These are phyloP conservation scores for Amphimallon solstitiale DNA, from an alignment of 2,888 invertebrate species.

Conservation along the genomic window DNA sequence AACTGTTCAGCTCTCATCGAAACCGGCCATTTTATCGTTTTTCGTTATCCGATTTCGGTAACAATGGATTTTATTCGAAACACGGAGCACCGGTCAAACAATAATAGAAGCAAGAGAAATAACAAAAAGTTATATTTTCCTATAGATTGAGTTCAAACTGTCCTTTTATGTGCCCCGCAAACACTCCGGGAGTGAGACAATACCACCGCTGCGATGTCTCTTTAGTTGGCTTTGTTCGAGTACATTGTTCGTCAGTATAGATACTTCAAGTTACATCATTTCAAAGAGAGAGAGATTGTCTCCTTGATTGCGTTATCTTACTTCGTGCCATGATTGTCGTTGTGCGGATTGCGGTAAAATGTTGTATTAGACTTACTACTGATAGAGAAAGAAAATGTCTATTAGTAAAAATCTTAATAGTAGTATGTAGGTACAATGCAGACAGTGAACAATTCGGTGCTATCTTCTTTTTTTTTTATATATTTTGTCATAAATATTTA, in stretches of 20 bases:
- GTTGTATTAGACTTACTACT: not conserved
- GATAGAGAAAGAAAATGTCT: too few relatives aligned
- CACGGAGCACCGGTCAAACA: conserved; percentile 42
- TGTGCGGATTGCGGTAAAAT: conserved; percentile 38
- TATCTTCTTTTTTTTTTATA: too few relatives aligned
- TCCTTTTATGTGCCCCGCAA: conserved; percentile 60
- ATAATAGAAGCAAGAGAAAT: conserved; percentile 40
- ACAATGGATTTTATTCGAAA: conserved; percentile 41
- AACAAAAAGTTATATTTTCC: conserved; percentile 49
- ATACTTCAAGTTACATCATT: conserved; percentile 65
- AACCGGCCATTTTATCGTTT: conserved; percentile 15
- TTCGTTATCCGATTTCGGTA: conserved; percentile 27
- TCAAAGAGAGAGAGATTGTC: conserved; percentile 58
- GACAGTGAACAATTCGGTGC: too few relatives aligned
- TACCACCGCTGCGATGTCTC: conserved; percentile 61
- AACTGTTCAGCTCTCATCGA: conserved; percentile 12
- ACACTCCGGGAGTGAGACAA: conserved; percentile 60
- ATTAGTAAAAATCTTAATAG: too few relatives aligned
- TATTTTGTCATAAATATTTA: too few relatives aligned
- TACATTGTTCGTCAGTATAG: conserved; percentile 61
- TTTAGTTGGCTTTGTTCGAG: conserved; percentile 62
- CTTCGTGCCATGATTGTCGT: conserved; percentile 46
- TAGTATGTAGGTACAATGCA: too few relatives aligned
- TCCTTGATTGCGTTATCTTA: conserved; percentile 62
- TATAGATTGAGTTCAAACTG: conserved; percentile 62